Evolutionary conservation across 2,797 vertebrate genomes (phyloP), one percentile per base, ranked within the genome.

Genomic region (Acrossocheilus wenchowensis): DNA sequence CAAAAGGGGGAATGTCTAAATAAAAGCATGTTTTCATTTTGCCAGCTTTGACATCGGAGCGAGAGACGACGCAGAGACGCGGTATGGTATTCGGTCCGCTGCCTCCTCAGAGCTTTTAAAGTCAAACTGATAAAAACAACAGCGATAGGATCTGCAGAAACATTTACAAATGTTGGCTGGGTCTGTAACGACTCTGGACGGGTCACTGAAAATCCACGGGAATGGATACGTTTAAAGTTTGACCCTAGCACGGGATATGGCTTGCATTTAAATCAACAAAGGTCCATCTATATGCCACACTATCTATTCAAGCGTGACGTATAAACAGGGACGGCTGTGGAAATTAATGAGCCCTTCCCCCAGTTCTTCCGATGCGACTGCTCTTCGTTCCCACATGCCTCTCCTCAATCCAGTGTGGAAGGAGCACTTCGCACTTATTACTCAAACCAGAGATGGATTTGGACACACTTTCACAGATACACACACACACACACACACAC

Each of bases 191-290:
- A 45, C 21, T 57, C 11, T 68, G 26, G 43, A 77, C 14, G 1
- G 48, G 72, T 77, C 43, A 48, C 82, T 84, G 43, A 62, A 78
- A 62, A 26, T 62, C 23, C 54, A 62, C 4, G 0, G 50, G 34
- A 57, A 78, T 2, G 68, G 30, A 68, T 68, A 17, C 0, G 6
- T 9, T 34, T 23, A 0, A 79, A 41, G 14, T 17, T 30, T 26
- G 39, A 19, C 39, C 39, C 15, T 23, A 21, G 54, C 9, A n/a
- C 14, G 85, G 0, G 69, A 91, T 85, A 90, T 90, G 79, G 81
- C 79, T 88, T 92, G 93, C 91, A 94, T 94, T 92, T 92, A 92
- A 94, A 94, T 90, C 90, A 92, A 89, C 91, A 85, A 92, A 89
- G 87, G 30, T 48, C 41, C n/a, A 50, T 21, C 83, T 80, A 2